phyloP scores from a whole-genome alignment of 2,888 invertebrate genomes.

The Stomorhina lunata region DNA sequence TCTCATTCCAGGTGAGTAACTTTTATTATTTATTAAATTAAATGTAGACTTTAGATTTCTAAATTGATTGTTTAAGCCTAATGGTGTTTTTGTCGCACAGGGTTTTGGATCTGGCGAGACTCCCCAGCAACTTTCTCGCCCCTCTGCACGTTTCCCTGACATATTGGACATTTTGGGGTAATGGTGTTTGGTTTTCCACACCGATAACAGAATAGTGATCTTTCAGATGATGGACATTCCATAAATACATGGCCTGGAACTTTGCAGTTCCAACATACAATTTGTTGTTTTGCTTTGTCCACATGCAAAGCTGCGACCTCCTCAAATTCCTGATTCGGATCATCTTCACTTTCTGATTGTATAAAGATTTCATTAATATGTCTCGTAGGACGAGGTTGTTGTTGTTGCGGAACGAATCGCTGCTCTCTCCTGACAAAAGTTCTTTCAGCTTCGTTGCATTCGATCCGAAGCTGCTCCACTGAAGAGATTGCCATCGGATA shows the following conservation, averaged over 20 bases:
- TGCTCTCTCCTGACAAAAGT: too few species aligned
- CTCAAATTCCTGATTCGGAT: too few species aligned
- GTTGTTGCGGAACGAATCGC: background rate
- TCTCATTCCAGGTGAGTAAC: background rate
- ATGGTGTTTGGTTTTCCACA: background rate
- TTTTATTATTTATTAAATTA: background rate
- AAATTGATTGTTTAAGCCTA: too few species aligned
- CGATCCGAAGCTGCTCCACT: constrained; percentile 1
- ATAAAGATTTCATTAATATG: background rate
- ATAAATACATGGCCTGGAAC: background rate
- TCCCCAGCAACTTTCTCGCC: background rate
- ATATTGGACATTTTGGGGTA: background rate
- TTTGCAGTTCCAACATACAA: background rate
- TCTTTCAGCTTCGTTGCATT: constrained; percentile 10
- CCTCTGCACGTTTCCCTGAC: background rate
- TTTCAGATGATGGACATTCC: background rate
- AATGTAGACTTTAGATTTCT: too few species aligned
- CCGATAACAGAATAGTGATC: background rate
- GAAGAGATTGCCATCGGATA: background rate
- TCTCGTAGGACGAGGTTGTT: background rate
- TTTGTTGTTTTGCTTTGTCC: too few species aligned
- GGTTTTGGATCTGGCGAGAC: background rate
- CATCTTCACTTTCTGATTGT: background rate
- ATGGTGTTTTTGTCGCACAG: background rate
- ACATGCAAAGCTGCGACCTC: background rate